Percentiles rank a stretch among this genome's conserved stretches.
Evolutionary conservation across 2,113 vertebrate genomes (phyloP).

Genomic region (Daphoenositta chrysoptera): DNA sequence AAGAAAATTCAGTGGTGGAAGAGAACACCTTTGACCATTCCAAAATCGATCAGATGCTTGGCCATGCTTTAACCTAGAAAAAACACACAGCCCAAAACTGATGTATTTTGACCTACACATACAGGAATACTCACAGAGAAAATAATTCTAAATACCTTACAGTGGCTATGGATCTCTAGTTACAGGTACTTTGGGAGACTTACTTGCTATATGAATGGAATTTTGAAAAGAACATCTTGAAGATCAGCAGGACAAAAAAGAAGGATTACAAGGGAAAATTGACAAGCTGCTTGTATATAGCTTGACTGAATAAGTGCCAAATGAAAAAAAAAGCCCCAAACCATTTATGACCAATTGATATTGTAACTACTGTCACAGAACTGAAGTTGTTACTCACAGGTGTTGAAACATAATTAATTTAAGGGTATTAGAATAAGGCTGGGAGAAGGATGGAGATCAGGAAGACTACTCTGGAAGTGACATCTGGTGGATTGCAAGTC

Average conservation of each 20-base stretch:
- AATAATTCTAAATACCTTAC: not conserved
- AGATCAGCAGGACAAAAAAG: not conserved
- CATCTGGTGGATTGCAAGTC: not conserved
- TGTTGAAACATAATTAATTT: not conserved
- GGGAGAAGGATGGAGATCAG: not conserved
- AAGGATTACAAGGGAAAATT: not conserved
- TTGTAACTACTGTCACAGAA: not conserved
- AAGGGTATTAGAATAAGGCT: not conserved
- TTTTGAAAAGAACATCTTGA: not conserved
- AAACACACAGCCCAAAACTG: fast-evolving
- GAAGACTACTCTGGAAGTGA: not conserved
- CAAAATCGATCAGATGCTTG: not conserved
- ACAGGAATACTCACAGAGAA: not conserved
- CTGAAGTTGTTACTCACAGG: not conserved
- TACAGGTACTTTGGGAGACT: not conserved
- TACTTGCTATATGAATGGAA: not conserved
- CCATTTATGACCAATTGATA: not conserved
- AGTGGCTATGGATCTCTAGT: not conserved
- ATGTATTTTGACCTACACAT: not conserved
- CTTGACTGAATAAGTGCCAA: not conserved
- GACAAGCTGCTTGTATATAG: not conserved
- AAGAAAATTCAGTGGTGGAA: not conserved
- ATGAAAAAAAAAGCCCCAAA: not conserved
- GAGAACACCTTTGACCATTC: not conserved
- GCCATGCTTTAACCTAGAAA: not conserved